Conservation (phyloP, 2,113 vertebrate species). For the Spea multiplicata region DNA sequence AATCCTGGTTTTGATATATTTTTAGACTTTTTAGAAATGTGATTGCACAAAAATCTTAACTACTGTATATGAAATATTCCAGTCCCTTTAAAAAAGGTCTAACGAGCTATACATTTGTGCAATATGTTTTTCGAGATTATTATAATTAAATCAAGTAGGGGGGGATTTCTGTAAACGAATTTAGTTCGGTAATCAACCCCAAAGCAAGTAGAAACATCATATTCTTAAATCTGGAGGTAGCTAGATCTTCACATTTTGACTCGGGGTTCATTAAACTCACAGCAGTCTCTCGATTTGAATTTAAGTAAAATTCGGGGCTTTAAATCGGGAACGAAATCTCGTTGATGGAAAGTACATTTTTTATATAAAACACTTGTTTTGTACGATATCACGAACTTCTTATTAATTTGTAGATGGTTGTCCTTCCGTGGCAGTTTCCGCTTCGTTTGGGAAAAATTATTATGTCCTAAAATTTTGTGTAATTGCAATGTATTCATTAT, state of each 20-base stretch:
- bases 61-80: not conserved
- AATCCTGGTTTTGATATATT: conserved; percentile 17
- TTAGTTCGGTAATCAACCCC: not conserved
- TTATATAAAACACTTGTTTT: conserved; percentile 13
- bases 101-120: conserved; percentile 3
- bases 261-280: not conserved
- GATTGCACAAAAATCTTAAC: conserved; percentile 10
- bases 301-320: conserved; percentile 6
- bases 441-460: no score
- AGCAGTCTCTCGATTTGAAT: conserved; percentile 9
- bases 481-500: no score
- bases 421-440: no score
- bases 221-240: conserved; percentile 7
- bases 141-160: not conserved
- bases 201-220: conserved; percentile 21
- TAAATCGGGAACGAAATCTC: conserved; percentile 1
- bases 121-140: conserved; percentile 13
- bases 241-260: not conserved
- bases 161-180: conserved; percentile 14
- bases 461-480: no score
- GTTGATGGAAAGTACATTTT: not conserved
- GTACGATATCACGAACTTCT: not conserved
- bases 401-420: not conserved
- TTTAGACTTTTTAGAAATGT: conserved; percentile 4
- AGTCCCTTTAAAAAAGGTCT: not conserved